Base-by-base conservation (phyloP, 2,113 vertebrate species). In the Poecilia latipinna region DNA sequence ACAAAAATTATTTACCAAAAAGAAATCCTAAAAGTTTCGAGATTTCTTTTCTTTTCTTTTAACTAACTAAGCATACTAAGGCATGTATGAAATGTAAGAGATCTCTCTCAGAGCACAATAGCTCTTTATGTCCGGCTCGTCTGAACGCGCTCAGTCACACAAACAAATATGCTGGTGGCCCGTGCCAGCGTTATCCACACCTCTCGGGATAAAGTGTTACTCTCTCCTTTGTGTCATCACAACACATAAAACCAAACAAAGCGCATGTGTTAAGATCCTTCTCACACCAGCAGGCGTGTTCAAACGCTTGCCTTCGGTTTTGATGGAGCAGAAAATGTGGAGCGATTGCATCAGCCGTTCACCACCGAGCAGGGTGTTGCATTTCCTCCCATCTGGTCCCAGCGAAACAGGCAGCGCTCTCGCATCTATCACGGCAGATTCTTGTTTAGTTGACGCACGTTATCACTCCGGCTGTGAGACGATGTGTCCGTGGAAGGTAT, bases 321-420 rank as follows among this genome's bases (percentile, higher is more conserved):
- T 82, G 80, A 86, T 71, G 78, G 79, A 85, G 87, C 85, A 72
- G 85, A 82, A 87, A 85, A 90, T 82, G 60, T 0, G 12, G 68
- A 62, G 48, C 42, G n/a, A 83, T 88, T 75, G 87, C 77, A 84
- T 85, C 89, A 90, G 81, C 60, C 72, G 33, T 82, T 86, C 80
- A 54, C 78, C 79, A 74, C 73, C 82, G 76, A 89, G 82, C 80
- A 80, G 78, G 44, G 78, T 78, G 79, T 86, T 75, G 70, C 17
- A 2, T 82, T 86, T 79, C 82, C 78, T 78, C 72, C 90, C 85
- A 88, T 87, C 84, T 89, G 84, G 84, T 89, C 76, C 72, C 48
- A 80, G 80, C 66, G 72, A 83, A 85, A 87, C 44, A 51, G 62
- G 82, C 17, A 63, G 78, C n/a, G 77, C 74, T 82, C 68, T 76